phyloP scores from a whole-genome alignment of 2,797 vertebrate species.

The Myotis myotis region DNA sequence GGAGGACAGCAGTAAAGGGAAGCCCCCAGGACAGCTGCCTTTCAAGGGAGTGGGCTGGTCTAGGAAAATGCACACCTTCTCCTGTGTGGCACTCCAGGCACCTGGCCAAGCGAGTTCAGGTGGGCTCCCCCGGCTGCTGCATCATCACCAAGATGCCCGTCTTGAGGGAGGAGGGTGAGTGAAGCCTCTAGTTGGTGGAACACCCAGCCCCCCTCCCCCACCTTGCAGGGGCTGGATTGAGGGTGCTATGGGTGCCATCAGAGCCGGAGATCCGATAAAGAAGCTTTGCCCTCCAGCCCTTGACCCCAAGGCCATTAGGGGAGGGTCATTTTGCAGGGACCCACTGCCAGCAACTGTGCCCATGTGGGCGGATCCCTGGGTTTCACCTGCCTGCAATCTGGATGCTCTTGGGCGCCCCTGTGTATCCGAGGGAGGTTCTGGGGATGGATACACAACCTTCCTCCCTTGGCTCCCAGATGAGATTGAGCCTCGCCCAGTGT shows the following conservation, averaged over 20 bases:
- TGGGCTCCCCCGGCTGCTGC: conserved; percentile 88
- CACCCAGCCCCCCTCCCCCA: accelerated
- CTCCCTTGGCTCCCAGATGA: conserved; percentile 67
- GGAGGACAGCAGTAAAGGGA: too few relatives aligned
- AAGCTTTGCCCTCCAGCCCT: neutral
- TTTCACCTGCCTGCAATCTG: neutral
- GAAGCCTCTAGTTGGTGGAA: neutral
- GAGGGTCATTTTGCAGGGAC: neutral
- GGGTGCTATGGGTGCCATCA: neutral
- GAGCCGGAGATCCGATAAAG: neutral
- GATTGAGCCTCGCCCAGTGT: conserved; percentile 17
- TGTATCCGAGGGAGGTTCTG: neutral
- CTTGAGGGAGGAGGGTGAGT: conserved; percentile 84
- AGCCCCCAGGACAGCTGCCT: neutral
- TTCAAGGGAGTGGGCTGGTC: neutral
- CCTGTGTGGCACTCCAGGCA: conserved; percentile 81
- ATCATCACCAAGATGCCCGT: conserved; percentile 85
- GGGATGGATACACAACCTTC: neutral
- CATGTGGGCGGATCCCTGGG: neutral
- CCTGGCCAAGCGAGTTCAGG: conserved; percentile 88
- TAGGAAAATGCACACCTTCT: neutral
- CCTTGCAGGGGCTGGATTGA: neutral
- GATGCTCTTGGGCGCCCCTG: neutral
- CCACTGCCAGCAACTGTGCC: neutral
- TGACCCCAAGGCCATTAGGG: neutral